phyloP scores from a whole-genome alignment of 1,140 invertebrate genomes.

The Andrena cerasifolii region DNA sequence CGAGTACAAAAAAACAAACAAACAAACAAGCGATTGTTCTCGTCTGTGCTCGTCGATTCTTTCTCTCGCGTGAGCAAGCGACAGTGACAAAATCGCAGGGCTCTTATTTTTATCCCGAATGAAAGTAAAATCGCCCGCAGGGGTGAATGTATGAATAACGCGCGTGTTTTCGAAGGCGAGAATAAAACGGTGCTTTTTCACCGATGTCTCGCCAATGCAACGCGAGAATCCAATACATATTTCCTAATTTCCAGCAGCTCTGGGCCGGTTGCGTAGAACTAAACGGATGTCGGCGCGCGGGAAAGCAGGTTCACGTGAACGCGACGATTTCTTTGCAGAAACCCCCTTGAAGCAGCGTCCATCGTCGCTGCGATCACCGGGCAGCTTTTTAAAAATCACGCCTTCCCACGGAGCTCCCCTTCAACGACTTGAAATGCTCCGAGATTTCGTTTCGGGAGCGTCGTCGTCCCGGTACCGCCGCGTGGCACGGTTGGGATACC shows the following conservation, averaged over 20 bases:
- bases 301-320: slow-evolving; percentile 25
- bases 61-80: background rate
- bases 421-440: slow-evolving; percentile 25
- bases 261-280: background rate
- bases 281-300: background rate
- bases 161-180: background rate
- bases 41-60: background rate
- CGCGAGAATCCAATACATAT: background rate
- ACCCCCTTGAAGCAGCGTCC: slow-evolving; percentile 6
- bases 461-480: background rate
- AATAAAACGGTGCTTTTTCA: slow-evolving; percentile 1
- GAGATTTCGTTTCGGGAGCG: background rate
- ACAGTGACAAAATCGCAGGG: background rate
- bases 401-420: background rate
- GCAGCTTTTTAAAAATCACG: slow-evolving; percentile 5
- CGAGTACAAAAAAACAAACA: too few relatives aligned
- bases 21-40: background rate
- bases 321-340: slow-evolving; percentile 50
- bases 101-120: slow-evolving; percentile 1
- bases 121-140: background rate
- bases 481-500: background rate
- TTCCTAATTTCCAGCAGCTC: slow-evolving; percentile 13
- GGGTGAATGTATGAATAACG: slow-evolving; percentile 14
- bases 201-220: background rate
- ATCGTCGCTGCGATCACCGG: background rate